phyloP scores from a whole-genome alignment of 2,888 invertebrate species.

The Ectobius pallidus region DNA sequence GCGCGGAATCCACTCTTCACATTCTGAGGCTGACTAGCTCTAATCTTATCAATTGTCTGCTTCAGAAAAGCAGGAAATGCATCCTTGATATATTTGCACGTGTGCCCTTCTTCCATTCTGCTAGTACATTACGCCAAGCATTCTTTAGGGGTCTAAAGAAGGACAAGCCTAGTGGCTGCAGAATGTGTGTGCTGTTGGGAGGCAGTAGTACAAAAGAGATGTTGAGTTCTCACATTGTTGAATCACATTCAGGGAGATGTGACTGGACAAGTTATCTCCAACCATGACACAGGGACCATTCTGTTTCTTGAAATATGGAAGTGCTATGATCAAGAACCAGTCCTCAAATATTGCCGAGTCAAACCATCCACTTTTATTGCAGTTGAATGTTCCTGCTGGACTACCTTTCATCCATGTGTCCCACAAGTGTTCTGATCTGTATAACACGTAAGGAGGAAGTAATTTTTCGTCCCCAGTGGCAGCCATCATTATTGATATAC shows the following conservation, averaged over 20 bases:
- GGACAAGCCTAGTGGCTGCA: not conserved
- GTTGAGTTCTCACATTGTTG: not conserved
- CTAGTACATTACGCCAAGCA: not conserved
- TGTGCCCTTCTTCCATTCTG: not conserved
- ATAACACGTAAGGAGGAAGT: too few relatives aligned
- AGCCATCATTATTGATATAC: slow-evolving; percentile 28
- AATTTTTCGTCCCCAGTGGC: slow-evolving; percentile 15
- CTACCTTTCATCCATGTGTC: slow-evolving; percentile 26
- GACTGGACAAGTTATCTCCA: too few relatives aligned
- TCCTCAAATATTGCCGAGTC: slow-evolving; percentile 34
- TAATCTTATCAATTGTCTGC: too few relatives aligned
- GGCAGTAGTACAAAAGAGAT: not conserved
- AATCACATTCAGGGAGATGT: too few relatives aligned
- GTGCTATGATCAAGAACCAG: slow-evolving; percentile 24
- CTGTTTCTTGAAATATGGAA: not conserved
- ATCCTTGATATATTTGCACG: not conserved
- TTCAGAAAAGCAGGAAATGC: not conserved
- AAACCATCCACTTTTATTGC: slow-evolving; percentile 35
- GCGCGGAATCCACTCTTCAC: too few relatives aligned
- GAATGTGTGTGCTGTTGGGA: not conserved
- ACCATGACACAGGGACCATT: slow-evolving; percentile 1
- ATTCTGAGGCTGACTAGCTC: too few relatives aligned
- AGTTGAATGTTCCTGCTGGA: slow-evolving; percentile 9
- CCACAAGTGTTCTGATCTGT: not conserved
- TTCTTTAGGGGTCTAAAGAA: slow-evolving; percentile 21